phyloP scores from a whole-genome alignment of 2,113 vertebrate species.

The Sarotherodon lohbergeri region DNA sequence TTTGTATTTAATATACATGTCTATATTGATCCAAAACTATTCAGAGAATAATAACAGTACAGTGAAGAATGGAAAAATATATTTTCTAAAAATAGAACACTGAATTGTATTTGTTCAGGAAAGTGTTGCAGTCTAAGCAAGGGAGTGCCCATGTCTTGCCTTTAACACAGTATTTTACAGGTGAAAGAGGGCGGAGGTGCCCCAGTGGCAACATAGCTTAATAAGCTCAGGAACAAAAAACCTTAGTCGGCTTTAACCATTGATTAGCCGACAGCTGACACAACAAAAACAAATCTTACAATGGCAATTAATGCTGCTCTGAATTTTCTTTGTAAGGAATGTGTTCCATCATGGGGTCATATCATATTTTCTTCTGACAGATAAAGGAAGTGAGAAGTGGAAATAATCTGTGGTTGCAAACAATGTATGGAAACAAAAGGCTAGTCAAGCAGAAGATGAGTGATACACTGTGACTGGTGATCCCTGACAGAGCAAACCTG shows the following conservation, averaged over 20 bases:
- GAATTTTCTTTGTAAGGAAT: not conserved
- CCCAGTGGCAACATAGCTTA: not conserved
- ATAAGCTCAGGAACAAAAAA: constrained; percentile 61
- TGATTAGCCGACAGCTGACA: constrained; percentile 46
- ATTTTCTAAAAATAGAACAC: not conserved
- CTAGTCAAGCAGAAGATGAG: not conserved
- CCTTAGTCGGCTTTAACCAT: constrained; percentile 52
- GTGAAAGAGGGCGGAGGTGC: not conserved
- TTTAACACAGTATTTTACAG: constrained; percentile 2
- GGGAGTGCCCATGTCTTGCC: not conserved
- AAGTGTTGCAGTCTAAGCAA: not conserved
- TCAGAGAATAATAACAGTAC: not conserved
- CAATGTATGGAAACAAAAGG: constrained; percentile 9
- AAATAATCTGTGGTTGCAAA: constrained; percentile 19
- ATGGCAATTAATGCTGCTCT: not conserved
- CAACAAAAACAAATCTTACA: constrained; percentile 41
- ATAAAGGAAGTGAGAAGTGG: not conserved
- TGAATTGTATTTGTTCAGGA: not conserved
- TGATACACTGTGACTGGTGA: constrained; percentile 35
- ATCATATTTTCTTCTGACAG: not conserved
- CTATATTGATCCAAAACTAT: not conserved
- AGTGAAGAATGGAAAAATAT: not conserved
- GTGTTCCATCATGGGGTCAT: not conserved
- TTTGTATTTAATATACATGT: not conserved
- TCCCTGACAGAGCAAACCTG: constrained; percentile 21